Base-by-base conservation (phyloP, 2,797 vertebrate genomes). In the Sebastes kiyomatsui region DNA sequence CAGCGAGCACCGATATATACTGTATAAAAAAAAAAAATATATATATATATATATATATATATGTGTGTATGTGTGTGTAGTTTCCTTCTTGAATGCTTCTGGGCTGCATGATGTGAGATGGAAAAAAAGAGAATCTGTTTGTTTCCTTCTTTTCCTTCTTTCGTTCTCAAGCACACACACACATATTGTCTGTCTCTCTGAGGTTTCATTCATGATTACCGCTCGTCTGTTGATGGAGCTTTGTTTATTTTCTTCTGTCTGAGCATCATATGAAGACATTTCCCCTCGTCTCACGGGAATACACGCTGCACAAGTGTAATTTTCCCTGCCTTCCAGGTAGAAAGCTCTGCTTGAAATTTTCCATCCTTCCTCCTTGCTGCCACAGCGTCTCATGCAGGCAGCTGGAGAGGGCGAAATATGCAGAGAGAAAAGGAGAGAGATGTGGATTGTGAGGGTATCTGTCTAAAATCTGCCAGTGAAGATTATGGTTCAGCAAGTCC, bases 201-300 rank as follows among this genome's bases (percentile, higher is more conserved):
- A 82, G 79, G 81, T 83, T 86, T 84, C 75, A 54, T 62, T 84
- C 81, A 72, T 90, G 82, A 89, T 92, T 81, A 67, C 64, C 33
- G 75, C 27, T 22, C 22, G 20, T 82, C 70, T 73, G 58, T 38
- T 68, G 80, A 82, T 69, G 67, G 35, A 74, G 58, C 12, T 54
- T 22, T 89, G 88, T 92, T 92, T 91, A 81, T 89, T 91, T 92
- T 81, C 64, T 56, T 67, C 56, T 74, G 74, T 82, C 77, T 56
- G 62, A 66, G 68, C 73, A 20, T 90, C 84, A n/a, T 30, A 80
- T 76, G 42, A 75, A 77, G 79, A 78, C 71, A 38, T 72, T 72
- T 77, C 33, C 33, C 55, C 27, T 67, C 12, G 5, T 87, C 78
- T 77, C 42, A 20, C 23, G 60, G 69, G 77, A 76, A 55, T 60